Base-by-base conservation (phyloP, 1,140 invertebrate genomes). In the Drosophila tropicalis region DNA sequence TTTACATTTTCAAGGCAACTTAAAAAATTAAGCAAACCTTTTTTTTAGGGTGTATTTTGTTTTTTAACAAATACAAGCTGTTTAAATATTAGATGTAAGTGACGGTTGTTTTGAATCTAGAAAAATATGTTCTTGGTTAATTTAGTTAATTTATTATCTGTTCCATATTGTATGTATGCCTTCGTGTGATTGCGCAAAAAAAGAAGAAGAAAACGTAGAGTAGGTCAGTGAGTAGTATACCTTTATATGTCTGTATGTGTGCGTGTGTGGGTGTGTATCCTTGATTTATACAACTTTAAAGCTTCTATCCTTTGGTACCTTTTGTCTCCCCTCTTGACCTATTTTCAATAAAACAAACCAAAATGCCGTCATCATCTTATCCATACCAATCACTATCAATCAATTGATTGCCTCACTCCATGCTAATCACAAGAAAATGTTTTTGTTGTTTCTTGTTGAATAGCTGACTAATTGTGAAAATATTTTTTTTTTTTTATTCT, bases 161-260 rank as follows among this genome's bases (percentile, higher is more conserved):
- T 15, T 67, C 36, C 22, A 22, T 51, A 22, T 39, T 39, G 36
- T 70, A 39, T 56, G 40, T 34, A 41, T 39, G 44, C 17, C 10
- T 55, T 36, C 29, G 25, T 36, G 32, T 54, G 62, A 41, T 70
- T 54, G 71, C 47, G 72, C 32, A 34, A 1, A 29, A 32, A 25
- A 1, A 29, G 19, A 25, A 12, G 10, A 6, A n/a, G n/a, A 19
- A 15, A 34, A 69, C 63, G 65, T 76, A 68, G 60, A 76, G 72
- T 76, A 76, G 73, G 72, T 76, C 72, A 76, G 73, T 76, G 58
- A 76, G 73, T 76, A 69, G 72, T 76, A 75, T 75, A 69, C 54
- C 7, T 12, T 47, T 47, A 9, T 15, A 47, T 47, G 15, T 7
- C 2, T 9, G 9, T 51, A 1, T 51, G 44, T 51, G 15, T 9